These are phyloP conservation scores for Abscondita cerata DNA, from an alignment of 2,888 invertebrate genomes.

Conservation along the genomic window DNA sequence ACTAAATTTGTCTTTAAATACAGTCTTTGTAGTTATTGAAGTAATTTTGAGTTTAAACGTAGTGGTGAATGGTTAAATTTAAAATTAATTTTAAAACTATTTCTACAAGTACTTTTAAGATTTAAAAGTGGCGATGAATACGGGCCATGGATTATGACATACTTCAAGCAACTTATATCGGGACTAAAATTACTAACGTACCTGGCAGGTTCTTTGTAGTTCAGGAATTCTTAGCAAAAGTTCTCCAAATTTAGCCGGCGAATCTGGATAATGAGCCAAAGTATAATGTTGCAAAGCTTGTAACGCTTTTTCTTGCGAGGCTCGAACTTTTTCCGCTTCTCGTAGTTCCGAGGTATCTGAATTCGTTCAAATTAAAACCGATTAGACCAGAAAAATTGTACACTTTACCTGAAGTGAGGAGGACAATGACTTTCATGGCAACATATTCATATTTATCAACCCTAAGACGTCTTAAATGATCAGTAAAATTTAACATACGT, in stretches of 20 bases:
- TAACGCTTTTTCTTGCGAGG: constrained; percentile 92
- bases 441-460: constrained; percentile 97
- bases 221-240: constrained; percentile 91
- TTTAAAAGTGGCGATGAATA: too few species aligned
- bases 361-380: not conserved
- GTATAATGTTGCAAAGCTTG: constrained; percentile 94
- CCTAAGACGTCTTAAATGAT: constrained; percentile 85
- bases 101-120: too few species aligned
- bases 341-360: constrained; percentile 89
- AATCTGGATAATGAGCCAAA: constrained; percentile 87
- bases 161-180: too few species aligned
- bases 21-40: too few species aligned
- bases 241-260: constrained; percentile 95
- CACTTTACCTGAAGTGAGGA: constrained; percentile 87
- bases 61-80: too few species aligned
- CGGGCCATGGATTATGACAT: too few species aligned
- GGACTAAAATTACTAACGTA: constrained; percentile 57
- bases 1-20: too few species aligned
- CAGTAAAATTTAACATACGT: constrained; percentile 93
- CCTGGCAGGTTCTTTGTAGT: constrained; percentile 92
- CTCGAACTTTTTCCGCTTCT: constrained; percentile 92
- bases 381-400: too few species aligned
- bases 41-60: too few species aligned
- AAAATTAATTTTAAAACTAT: too few species aligned
- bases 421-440: constrained; percentile 92